Conservation (phyloP, 2,113 vertebrate genomes). For the Oncorhynchus clarkii region DNA sequence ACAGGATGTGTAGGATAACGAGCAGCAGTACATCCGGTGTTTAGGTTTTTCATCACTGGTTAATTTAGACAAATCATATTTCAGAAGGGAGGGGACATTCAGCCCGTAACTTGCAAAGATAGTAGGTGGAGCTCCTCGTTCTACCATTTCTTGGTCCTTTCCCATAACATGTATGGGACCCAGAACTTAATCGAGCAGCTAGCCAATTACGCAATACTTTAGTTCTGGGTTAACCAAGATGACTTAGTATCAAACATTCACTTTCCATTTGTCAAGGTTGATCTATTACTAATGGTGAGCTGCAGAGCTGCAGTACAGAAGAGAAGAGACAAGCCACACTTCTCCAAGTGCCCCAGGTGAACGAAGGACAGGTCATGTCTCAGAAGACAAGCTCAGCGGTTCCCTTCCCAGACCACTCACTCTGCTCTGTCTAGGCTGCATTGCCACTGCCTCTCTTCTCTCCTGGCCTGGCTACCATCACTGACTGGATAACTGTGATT, state of each 20-base stretch:
- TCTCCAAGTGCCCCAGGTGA: not conserved
- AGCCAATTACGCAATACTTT: too few relatives aligned
- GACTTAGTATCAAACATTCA: not conserved
- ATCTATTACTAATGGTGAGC: not conserved
- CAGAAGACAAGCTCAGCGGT: constrained; percentile 3
- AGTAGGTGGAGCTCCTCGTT: too few relatives aligned
- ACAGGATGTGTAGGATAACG: too few relatives aligned
- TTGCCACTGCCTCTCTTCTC: not conserved
- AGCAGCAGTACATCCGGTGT: not conserved
- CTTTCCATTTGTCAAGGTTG: not conserved
- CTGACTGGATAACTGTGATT: not conserved
- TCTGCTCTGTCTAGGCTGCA: not conserved
- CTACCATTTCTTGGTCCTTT: too few relatives aligned
- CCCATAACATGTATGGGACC: too few relatives aligned
- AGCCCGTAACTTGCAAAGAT: too few relatives aligned
- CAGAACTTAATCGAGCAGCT: too few relatives aligned
- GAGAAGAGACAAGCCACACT: not conserved
- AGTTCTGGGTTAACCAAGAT: not conserved
- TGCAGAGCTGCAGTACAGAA: not conserved
- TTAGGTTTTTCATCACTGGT: too few relatives aligned
- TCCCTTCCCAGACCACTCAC: not conserved
- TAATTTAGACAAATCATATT: too few relatives aligned
- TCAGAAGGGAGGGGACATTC: too few relatives aligned
- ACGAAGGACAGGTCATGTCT: not conserved
- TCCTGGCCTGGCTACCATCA: not conserved